Base-by-base conservation (phyloP, 2,113 vertebrate genomes). In the Crotalus viridis region DNA sequence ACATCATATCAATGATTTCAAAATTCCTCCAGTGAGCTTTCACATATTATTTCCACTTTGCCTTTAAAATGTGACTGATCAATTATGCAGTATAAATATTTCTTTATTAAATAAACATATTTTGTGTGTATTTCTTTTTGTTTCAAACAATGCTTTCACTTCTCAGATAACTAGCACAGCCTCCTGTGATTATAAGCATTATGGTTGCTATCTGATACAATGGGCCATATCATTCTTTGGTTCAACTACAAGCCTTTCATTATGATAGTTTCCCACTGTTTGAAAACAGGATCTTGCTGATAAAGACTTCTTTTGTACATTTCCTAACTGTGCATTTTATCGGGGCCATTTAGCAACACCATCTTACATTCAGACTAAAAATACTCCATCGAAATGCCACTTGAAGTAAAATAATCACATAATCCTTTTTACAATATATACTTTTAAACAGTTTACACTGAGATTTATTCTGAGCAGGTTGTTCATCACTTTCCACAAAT, bases 171-270 rank as follows among this genome's bases (percentile, higher is more conserved):
- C 48, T 95, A 93, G 52, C 13, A 93, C 90, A 95, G 51, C 8
- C 39, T 94, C 92, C 92, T 94, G 89, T 94, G 92, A 90, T 93
- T 95, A 94, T 95, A 91, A 93, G 0, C 33, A 87, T 90, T 95
- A 94, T 95, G 33, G 1, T 39, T 94, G 24, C 26, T 89, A 0
- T 89, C 74, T 86, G 74, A 94, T 89, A 94, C 22, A 93, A 94
- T 0, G 3, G 46, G 24, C 46, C 43, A 81, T 81, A 87, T 51
- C 89, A 4, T 52, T 87, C n/a, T 94, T 10, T 90, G 12, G 86
- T 3, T 93, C 61, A 85, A 51, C 81, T 95, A 55, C 55, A 94
- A 89, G 94, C 92, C 87, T 94, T 92, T 55, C 59, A 92, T 92
- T 89, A 93, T 88, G 89, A 21, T 64, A 92, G 48, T 10, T 93